These are phyloP conservation scores for Lepidothrix coronata DNA, from an alignment of 2,113 vertebrate genomes.

Conservation along the genomic window DNA sequence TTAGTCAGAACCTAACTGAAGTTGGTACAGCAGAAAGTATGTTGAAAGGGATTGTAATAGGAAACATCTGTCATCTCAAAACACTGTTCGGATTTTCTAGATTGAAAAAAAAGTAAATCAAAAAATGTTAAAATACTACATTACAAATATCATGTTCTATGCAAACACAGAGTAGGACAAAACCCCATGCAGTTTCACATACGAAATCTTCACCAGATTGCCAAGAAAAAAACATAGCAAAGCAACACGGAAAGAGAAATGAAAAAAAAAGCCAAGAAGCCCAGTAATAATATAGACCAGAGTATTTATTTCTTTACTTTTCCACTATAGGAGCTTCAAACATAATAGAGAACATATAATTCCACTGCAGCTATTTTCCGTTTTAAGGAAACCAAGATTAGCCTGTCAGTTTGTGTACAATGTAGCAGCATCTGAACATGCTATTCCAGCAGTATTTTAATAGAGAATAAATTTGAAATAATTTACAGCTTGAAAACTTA, in stretches of 20 bases:
- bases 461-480: background rate
- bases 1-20: background rate
- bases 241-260: background rate
- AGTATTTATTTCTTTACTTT: background rate
- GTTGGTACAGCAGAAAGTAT: background rate
- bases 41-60: background rate
- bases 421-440: background rate
- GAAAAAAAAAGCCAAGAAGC: background rate
- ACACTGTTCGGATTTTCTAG: background rate
- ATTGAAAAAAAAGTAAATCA: background rate
- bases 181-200: background rate
- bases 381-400: background rate
- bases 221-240: background rate
- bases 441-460: background rate
- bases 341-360: background rate
- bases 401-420: background rate
- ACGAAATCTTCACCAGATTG: rapidly evolving
- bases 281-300: background rate
- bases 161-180: background rate
- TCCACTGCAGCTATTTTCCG: background rate
- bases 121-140: background rate
- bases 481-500: background rate
- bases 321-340: background rate
- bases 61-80: background rate
- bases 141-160: background rate